These are phyloP conservation scores for Darevskia mixta DNA, from an alignment of 2,797 vertebrate species.

Conservation along the genomic window DNA sequence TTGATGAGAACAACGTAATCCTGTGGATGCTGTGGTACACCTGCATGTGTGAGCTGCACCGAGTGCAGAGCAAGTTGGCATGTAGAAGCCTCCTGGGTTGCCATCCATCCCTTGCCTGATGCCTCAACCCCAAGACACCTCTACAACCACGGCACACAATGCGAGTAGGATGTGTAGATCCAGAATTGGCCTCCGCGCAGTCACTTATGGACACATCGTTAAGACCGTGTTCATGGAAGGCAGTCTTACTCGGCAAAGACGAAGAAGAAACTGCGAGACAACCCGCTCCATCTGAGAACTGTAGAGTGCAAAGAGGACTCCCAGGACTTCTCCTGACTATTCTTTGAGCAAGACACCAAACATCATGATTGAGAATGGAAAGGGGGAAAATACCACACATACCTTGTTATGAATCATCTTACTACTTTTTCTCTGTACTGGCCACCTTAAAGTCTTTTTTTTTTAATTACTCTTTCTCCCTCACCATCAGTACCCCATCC, in stretches of 20 bases:
- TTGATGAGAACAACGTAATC: too few species aligned
- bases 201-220: too few species aligned
- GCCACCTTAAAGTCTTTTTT: background rate
- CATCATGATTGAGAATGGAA: background rate
- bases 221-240: too few species aligned
- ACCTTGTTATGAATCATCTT: too few species aligned
- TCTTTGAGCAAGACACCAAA: background rate
- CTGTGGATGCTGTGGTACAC: too few species aligned
- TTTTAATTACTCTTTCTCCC: background rate
- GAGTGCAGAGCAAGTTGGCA: too few species aligned
- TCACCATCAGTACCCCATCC: background rate
- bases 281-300: background rate
- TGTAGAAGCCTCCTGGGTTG: background rate
- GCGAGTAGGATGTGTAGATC: too few species aligned
- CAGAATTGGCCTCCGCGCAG: too few species aligned
- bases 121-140: background rate
- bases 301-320: too few species aligned
- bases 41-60: too few species aligned
- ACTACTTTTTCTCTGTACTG: background rate
- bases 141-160: background rate
- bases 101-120: background rate
- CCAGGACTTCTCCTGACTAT: background rate
- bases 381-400: background rate
- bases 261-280: too few species aligned
- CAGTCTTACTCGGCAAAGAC: too few species aligned